phyloP scores from a whole-genome alignment of 2,797 vertebrate genomes.

The Rhinophrynus dorsalis region DNA sequence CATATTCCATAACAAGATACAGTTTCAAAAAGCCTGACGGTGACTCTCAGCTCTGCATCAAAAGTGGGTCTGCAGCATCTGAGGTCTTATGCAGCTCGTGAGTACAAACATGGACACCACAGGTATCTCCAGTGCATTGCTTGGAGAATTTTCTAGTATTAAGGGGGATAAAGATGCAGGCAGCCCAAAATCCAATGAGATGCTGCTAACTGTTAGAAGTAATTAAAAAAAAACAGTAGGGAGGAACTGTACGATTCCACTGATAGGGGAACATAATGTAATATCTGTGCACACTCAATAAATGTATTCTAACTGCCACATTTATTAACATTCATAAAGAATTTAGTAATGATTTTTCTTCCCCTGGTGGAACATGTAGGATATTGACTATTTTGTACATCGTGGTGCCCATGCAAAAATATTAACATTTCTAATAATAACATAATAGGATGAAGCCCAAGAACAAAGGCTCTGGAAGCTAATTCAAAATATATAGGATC shows the following conservation, averaged over 20 bases:
- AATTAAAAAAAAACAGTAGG: background rate
- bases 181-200: no score
- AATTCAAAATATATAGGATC: conserved; percentile 10
- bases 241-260: background rate
- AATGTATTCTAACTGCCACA: background rate
- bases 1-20: no score
- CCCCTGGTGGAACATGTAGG: background rate
- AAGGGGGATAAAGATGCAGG: no score
- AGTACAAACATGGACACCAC: no score
- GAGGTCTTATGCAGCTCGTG: no score
- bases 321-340: conserved; percentile 17
- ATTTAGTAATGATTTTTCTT: conserved; percentile 11
- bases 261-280: background rate
- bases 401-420: conserved; percentile 6
- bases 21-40: no score
- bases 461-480: background rate
- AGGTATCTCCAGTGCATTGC: no score
- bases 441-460: background rate
- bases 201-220: no score
- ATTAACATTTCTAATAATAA: conserved; percentile 1
- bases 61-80: no score
- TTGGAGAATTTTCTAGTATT: no score
- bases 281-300: conserved; percentile 12
- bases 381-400: conserved; percentile 11
- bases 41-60: no score